Base-by-base conservation (phyloP, 2,888 invertebrate genomes). In the Callosobruchus maculatus region DNA sequence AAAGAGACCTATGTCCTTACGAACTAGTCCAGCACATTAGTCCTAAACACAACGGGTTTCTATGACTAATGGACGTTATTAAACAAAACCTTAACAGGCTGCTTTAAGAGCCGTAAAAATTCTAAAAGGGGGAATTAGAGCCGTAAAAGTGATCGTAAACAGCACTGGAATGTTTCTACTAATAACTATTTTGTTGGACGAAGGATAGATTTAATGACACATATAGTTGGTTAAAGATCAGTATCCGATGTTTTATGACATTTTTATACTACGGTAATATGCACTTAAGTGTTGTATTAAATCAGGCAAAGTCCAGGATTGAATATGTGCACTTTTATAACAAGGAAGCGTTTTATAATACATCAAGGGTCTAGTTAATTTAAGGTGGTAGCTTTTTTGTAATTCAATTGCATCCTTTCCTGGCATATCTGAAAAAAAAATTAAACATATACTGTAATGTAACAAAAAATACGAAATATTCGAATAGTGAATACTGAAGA, bases 141-240 rank as follows among this genome's bases (percentile, higher is more conserved):
- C 71, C 67, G 74, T 74, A 74, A 74, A 71, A 73, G 66, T 71
- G 70, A 72, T 74, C 70, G 70, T 74, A 72, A 74, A 74, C 72
- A 72, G 9, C 13, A 49, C 1, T 18, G 49, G 49, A 49, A 49
- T 49, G 49, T 49, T 49, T 49, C 49, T 49, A 13, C 49, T 49
- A 49, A 49, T 49, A 49, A 49, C 49, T 18, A 49, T 49, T 49
- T 49, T 49, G 49, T 7, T 49, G 49, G 49, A 49, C 9, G 49
- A 49, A 49, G 49, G 13, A 49, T 49, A 49, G 49, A 18, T 49
- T 49, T 49, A 49, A 49, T 49, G n/a, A n/a, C 13, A 49, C 49
- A 49, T 49, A 49, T 49, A 49, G 49, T 49, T 49, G 13, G 4
- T 49, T 49, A 49, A 49, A 49, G 4, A 49, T 49, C 49, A 49